These are phyloP conservation scores for Aepyceros melampus DNA, from an alignment of 2,113 vertebrate genomes.

Conservation along the genomic window DNA sequence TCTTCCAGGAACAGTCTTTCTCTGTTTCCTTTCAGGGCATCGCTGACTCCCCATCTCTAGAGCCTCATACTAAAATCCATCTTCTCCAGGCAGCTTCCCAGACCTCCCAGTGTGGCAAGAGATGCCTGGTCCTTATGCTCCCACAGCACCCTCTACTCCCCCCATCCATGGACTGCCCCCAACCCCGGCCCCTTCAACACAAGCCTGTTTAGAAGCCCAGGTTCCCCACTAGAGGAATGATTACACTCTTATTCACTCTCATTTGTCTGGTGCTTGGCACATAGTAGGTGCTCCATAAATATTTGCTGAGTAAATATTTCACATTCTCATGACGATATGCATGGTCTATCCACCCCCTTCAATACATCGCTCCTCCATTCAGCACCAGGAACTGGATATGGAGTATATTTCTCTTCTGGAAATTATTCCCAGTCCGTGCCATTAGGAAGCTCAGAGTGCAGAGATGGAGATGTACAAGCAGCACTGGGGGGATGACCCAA, in stretches of 20 bases:
- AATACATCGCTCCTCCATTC: not conserved
- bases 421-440: not conserved
- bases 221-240: not conserved
- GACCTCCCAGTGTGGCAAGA: no score
- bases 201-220: not conserved
- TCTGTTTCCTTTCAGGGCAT: not conserved
- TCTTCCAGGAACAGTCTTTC: not conserved
- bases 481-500: fast-evolving
- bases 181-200: fast-evolving
- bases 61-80: not conserved
- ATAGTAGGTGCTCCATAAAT: not conserved
- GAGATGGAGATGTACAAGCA: not conserved
- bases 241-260: not conserved
- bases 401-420: not conserved
- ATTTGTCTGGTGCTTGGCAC: not conserved
- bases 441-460: not conserved
- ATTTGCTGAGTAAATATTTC: not conserved
- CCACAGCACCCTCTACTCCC: not conserved
- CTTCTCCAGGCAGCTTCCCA: not conserved
- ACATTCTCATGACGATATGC: fast-evolving
- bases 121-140: no score
- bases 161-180: not conserved
- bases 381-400: not conserved
- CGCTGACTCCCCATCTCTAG: not conserved
- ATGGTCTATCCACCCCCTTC: not conserved